phyloP scores from a whole-genome alignment of 2,113 vertebrate genomes.

The Nansenia antarctica region DNA sequence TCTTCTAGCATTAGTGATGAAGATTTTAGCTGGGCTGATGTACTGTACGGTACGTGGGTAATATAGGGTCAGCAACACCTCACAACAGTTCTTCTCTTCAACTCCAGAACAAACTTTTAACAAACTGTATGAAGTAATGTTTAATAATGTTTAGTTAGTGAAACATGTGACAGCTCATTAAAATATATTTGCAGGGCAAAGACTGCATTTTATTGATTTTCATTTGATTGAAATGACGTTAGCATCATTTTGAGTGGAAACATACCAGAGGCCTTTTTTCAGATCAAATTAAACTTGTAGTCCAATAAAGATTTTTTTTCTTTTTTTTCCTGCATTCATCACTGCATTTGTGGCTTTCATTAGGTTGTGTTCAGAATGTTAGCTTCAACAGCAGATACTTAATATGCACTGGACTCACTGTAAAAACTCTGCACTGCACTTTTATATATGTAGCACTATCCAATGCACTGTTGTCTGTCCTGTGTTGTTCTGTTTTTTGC shows the following conservation, averaged over 20 bases:
- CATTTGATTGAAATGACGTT: conserved; percentile 35
- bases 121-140: conserved; percentile 1
- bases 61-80: neutral
- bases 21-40: too few relatives aligned
- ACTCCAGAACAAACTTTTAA: neutral
- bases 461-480: too few relatives aligned
- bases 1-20: too few relatives aligned
- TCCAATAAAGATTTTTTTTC: conserved; percentile 22
- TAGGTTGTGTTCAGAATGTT: neutral
- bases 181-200: conserved; percentile 36
- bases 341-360: neutral
- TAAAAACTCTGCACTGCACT: too few relatives aligned
- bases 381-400: neutral
- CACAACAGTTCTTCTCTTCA: conserved; percentile 1
- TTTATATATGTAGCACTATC: too few relatives aligned
- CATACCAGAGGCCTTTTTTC: conserved; percentile 19
- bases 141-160: conserved; percentile 2
- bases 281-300: conserved; percentile 30
- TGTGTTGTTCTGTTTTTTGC: too few relatives aligned
- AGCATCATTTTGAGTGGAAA: conserved; percentile 7
- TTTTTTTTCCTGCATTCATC: neutral
- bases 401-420: too few relatives aligned
- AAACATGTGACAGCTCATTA: conserved; percentile 36
- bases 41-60: too few relatives aligned
- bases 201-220: too few relatives aligned